A percentile compares a stretch with the other conserved stretches of the same genome.
Evolutionary conservation across 2,888 invertebrate genomes (phyloP).

Genomic region (Beris morrisii): DNA sequence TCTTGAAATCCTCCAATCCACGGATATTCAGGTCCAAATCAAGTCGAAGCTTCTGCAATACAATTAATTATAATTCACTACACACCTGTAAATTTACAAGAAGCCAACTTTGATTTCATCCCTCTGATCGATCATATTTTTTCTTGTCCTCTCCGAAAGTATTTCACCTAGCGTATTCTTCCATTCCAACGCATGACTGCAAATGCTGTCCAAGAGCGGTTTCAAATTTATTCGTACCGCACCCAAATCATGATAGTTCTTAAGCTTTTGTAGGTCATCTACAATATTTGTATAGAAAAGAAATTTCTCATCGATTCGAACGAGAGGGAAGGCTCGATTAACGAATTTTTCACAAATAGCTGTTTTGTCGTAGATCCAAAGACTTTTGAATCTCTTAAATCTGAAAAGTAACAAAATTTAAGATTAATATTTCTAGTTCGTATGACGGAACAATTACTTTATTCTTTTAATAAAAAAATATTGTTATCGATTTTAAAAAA

Average conservation of each 20-base stretch:
- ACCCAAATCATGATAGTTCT: slow-evolving; percentile 66
- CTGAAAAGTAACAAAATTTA: slow-evolving; percentile 51
- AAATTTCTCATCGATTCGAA: slow-evolving; percentile 78
- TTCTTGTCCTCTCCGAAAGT: slow-evolving; percentile 67
- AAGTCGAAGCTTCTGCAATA: slow-evolving; percentile 57
- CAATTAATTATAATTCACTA: background rate
- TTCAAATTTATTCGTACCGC: slow-evolving; percentile 71
- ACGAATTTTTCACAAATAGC: slow-evolving; percentile 78
- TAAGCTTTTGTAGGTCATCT: slow-evolving; percentile 64
- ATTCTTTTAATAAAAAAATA: no score
- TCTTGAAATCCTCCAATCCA: slow-evolving; percentile 78
- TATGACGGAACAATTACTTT: no score
- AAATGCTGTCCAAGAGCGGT: slow-evolving; percentile 70
- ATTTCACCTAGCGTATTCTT: slow-evolving; percentile 71
- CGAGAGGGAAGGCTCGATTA: slow-evolving; percentile 63
- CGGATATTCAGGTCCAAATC: slow-evolving; percentile 77
- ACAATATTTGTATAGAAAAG: slow-evolving; percentile 79
- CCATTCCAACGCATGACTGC: slow-evolving; percentile 79
- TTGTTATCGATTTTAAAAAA: no score
- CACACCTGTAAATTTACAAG: no score
- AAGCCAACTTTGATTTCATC: slow-evolving; percentile 67
- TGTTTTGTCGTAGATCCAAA: slow-evolving; percentile 77
- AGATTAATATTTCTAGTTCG: background rate
- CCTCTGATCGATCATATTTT: slow-evolving; percentile 69
- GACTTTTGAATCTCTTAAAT: slow-evolving; percentile 73